Percentiles rank a stretch among this genome's conserved stretches.
These are phyloP conservation scores for Glyptemys insculpta DNA, from an alignment of 2,797 vertebrate species.

Conservation along the genomic window DNA sequence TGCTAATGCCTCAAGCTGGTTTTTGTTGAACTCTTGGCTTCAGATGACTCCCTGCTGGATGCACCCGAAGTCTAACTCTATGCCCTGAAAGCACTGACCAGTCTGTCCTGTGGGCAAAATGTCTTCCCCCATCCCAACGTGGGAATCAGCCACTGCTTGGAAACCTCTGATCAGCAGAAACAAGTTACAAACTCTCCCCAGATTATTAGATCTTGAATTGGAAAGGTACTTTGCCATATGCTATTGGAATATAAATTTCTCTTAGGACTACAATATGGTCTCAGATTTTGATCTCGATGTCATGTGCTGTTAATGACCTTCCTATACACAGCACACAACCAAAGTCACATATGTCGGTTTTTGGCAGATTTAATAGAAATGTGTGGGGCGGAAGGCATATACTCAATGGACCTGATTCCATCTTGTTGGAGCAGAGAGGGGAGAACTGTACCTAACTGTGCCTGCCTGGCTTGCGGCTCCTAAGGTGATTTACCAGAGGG, in stretches of 20 bases:
- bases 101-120: neutral
- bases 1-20: neutral
- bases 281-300: neutral
- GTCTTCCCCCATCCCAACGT: neutral
- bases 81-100: neutral
- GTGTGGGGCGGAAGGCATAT: neutral
- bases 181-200: neutral
- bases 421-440: neutral
- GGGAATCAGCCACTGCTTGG: neutral
- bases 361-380: neutral
- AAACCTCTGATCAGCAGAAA: neutral
- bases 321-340: neutral
- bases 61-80: neutral
- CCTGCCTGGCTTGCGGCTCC: too few species aligned
- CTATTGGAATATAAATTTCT: neutral
- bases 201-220: neutral
- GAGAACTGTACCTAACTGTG: neutral
- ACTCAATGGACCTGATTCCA: neutral
- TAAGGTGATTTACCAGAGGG: neutral
- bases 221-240: neutral
- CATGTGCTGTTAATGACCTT: neutral
- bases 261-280: neutral
- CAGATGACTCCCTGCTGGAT: neutral
- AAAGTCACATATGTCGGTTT: neutral
- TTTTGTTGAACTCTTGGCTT: neutral